These are phyloP conservation scores for Bergia sp. DNA, from an alignment of 92 coral and sea anemone species.

Conservation along the genomic window DNA sequence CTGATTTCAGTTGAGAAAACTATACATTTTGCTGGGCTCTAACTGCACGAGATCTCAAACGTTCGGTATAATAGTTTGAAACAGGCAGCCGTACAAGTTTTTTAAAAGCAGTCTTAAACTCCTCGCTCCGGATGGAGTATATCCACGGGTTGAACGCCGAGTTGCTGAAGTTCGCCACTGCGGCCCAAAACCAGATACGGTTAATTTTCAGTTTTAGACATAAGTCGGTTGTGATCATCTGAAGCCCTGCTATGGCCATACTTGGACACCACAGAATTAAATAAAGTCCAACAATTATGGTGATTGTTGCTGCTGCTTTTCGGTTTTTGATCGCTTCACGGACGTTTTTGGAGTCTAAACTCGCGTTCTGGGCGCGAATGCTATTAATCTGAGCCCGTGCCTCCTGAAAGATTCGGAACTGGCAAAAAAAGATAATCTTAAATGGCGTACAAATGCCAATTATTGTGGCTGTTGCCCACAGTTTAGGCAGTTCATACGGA, in stretches of 20 bases:
- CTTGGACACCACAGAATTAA: slow-evolving; percentile 72
- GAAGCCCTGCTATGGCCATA: slow-evolving; percentile 69
- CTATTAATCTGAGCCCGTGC: slow-evolving; percentile 53
- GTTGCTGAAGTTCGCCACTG: slow-evolving; percentile 63
- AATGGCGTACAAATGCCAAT: slow-evolving; percentile 68
- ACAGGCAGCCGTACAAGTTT: slow-evolving; percentile 20
- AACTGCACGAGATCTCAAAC: not conserved
- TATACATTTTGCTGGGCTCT: not conserved
- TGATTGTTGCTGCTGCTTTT: slow-evolving; percentile 75
- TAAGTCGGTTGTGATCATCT: slow-evolving; percentile 54
- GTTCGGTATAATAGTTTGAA: not conserved
- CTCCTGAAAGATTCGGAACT: slow-evolving; percentile 65
- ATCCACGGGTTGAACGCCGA: slow-evolving; percentile 83
- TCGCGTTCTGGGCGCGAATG: slow-evolving; percentile 46
- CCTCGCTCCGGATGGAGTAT: slow-evolving; percentile 61
- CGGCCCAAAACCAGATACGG: slow-evolving; percentile 80
- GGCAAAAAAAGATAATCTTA: slow-evolving; percentile 62
- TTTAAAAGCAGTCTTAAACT: slow-evolving; percentile 64
- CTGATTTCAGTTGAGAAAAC: too few species aligned
- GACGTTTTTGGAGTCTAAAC: slow-evolving; percentile 18
- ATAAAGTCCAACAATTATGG: slow-evolving; percentile 65
- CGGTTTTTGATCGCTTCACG: slow-evolving; percentile 39
- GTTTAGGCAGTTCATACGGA: slow-evolving; percentile 66
- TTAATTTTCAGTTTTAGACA: slow-evolving; percentile 66
- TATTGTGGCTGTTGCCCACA: slow-evolving; percentile 70